phyloP scores from a whole-genome alignment of 2,888 invertebrate genomes.

The Drosophila fungiperda region DNA sequence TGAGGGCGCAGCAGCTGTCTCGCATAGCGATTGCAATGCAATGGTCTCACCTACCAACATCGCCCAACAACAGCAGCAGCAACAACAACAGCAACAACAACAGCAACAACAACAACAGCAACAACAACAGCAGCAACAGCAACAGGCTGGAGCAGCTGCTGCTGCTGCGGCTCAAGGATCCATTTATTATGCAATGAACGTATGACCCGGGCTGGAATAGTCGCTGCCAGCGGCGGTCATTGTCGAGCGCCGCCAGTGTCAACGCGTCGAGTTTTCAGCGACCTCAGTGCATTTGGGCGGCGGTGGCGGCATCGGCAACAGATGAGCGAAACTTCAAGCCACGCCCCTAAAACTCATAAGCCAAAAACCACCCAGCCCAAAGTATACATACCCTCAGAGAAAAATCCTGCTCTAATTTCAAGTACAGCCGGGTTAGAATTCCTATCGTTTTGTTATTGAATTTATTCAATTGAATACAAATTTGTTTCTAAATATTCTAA shows the following conservation, averaged over 20 bases:
- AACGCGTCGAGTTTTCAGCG: constrained; percentile 83
- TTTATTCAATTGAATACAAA: neutral
- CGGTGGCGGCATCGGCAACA: constrained; percentile 36
- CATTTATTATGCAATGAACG: constrained; percentile 94
- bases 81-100: constrained; percentile 44
- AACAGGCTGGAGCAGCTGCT: constrained; percentile 52
- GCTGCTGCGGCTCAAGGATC: constrained; percentile 84
- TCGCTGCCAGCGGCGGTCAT: constrained; percentile 83
- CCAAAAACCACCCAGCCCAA: constrained; percentile 8
- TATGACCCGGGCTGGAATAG: constrained; percentile 89
- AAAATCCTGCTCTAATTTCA: neutral
- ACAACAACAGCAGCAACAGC: constrained; percentile 49
- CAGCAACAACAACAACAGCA: constrained; percentile 50
- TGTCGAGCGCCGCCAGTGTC: constrained; percentile 83
- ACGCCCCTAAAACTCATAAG: constrained; percentile 5
- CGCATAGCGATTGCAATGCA: constrained; percentile 80
- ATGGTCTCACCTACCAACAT: constrained; percentile 80
- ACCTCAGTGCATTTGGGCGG: constrained; percentile 81
- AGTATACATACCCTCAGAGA: constrained; percentile 9
- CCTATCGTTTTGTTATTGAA: neutral
- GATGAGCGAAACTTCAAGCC: constrained; percentile 54
- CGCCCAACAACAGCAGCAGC: constrained; percentile 50
- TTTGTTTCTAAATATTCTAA: neutral
- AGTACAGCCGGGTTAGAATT: neutral
- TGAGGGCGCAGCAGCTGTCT: constrained; percentile 89